These are phyloP conservation scores for Dinocampus coccinellae DNA, from an alignment of 2,888 invertebrate species.

Conservation along the genomic window DNA sequence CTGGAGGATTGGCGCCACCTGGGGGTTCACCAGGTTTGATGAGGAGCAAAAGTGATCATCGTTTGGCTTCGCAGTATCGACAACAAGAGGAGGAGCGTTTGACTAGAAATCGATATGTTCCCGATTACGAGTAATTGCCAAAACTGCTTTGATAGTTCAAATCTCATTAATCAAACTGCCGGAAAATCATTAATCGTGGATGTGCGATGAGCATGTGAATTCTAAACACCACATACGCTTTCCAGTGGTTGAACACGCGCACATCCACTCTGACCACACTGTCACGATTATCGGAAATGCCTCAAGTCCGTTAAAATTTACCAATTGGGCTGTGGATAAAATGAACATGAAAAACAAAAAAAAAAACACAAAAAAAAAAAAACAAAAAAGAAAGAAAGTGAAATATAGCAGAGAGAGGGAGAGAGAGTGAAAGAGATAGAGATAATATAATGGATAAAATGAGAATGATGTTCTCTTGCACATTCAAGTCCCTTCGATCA, in stretches of 20 bases:
- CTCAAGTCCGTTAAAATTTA: neutral
- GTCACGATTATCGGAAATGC: slow-evolving; percentile 11
- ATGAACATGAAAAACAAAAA: neutral
- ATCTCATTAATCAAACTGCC: neutral
- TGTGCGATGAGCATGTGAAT: neutral
- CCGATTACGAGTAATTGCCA: slow-evolving; percentile 66
- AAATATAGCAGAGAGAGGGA: neutral
- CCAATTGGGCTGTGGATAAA: slow-evolving; percentile 8
- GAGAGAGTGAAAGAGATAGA: slow-evolving; percentile 6
- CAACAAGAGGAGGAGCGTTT: slow-evolving; percentile 80
- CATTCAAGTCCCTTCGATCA: slow-evolving; percentile 18
- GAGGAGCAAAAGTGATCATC: slow-evolving; percentile 93
- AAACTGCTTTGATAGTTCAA: neutral
- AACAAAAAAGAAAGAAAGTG: slow-evolving; percentile 4
- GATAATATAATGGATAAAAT: slow-evolving; percentile 10
- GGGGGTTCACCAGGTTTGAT: slow-evolving; percentile 83
- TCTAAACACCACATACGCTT: neutral
- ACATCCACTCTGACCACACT: neutral
- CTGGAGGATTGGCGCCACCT: slow-evolving; percentile 73
- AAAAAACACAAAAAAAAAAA: neutral
- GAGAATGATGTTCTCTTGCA: slow-evolving; percentile 21
- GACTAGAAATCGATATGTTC: slow-evolving; percentile 66
- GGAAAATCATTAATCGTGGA: neutral
- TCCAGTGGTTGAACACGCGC: neutral
- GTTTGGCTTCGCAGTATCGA: slow-evolving; percentile 88